phyloP scores from a whole-genome alignment of 1,140 invertebrate genomes.

The Panulirus ornatus region DNA sequence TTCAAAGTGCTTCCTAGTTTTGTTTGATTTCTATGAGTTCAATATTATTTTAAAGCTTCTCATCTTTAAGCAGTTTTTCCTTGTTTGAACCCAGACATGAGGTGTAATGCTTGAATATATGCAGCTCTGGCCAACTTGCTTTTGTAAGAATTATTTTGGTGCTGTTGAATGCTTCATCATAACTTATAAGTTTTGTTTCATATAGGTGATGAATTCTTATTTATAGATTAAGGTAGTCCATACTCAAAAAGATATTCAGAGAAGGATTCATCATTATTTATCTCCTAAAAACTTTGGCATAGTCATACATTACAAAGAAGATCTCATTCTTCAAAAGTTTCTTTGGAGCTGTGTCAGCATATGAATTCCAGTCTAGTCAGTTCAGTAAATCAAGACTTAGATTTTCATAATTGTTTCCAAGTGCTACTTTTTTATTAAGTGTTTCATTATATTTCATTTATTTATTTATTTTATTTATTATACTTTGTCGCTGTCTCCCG shows the following conservation, averaged over 20 bases:
- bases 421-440: too few species aligned
- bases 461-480: too few species aligned
- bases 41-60: not conserved
- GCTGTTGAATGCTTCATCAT: not conserved
- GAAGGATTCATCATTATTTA: not conserved
- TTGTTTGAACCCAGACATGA: not conserved
- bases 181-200: too few species aligned
- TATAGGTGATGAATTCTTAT: too few species aligned
- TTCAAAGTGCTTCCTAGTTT: not conserved
- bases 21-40: not conserved
- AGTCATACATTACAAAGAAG: not conserved
- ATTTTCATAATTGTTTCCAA: too few species aligned
- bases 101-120: slow-evolving; percentile 3
- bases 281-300: not conserved
- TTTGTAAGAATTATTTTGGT: not conserved
- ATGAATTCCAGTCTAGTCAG: not conserved
- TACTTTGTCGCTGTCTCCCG: too few species aligned
- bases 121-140: not conserved
- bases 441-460: too few species aligned
- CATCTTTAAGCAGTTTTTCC: too few species aligned
- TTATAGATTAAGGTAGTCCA: too few species aligned
- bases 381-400: not conserved
- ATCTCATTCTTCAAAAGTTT: not conserved
- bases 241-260: too few species aligned
- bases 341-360: not conserved